Conservation (phyloP, 2,888 invertebrate genomes). For the Caenorhabditis sp. region DNA sequence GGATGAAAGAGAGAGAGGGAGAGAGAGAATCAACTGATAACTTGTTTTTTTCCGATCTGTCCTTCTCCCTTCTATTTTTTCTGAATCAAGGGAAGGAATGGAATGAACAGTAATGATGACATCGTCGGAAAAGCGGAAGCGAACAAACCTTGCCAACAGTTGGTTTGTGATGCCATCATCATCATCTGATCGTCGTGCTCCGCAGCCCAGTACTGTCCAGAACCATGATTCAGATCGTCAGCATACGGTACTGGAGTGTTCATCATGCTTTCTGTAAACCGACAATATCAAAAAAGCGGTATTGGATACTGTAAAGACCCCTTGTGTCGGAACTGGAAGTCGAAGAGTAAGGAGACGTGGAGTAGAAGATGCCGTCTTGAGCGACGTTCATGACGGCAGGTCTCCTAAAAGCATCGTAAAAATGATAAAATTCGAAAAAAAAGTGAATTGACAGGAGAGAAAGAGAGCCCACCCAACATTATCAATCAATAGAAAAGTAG, state of each 20-base stretch:
- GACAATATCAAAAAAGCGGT: neutral
- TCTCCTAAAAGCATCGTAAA: no score
- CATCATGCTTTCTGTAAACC: slow-evolving; percentile 38
- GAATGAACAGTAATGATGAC: neutral
- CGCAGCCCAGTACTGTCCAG: neutral
- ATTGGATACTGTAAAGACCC: slow-evolving; percentile 9
- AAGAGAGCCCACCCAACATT: no score
- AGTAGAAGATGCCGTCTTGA: slow-evolving; percentile 15
- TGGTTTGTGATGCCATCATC: slow-evolving; percentile 1
- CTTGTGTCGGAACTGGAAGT: slow-evolving; percentile 31
- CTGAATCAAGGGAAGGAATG: neutral
- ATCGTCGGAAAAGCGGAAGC: neutral
- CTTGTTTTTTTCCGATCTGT: slow-evolving; percentile 46
- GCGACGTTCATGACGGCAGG: slow-evolving; percentile 13
- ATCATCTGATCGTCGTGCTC: slow-evolving; percentile 2
- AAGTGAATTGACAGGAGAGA: no score
- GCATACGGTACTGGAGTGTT: slow-evolving; percentile 29
- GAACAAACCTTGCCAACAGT: slow-evolving; percentile 22
- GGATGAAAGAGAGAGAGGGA: no score
- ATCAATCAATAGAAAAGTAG: no score
- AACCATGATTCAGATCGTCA: slow-evolving; percentile 5
- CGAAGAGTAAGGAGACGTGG: slow-evolving; percentile 33
- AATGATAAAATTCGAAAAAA: no score
- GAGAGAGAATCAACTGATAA: slow-evolving; percentile 10
- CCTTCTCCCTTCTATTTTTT: slow-evolving; percentile 10